Evolutionary conservation across 2,797 vertebrate species (phyloP).

Genomic region (Amphiprion clarkii): DNA sequence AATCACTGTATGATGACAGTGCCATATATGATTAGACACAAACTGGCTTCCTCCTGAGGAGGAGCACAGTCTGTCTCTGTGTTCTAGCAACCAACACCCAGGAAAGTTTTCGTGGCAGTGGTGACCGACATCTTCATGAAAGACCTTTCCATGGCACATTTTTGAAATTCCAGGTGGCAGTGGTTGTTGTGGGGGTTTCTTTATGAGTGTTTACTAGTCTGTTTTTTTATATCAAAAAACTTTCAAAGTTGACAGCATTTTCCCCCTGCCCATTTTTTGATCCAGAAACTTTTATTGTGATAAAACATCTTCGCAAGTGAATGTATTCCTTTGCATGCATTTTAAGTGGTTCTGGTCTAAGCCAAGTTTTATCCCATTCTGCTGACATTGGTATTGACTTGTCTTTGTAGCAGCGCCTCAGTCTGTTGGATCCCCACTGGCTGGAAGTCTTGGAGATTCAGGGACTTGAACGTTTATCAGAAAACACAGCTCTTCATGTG

Average conservation of each 20-base stretch:
- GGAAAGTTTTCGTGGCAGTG: constrained; percentile 23
- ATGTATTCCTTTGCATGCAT: not conserved
- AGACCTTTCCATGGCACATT: constrained; percentile 22
- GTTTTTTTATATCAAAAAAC: not conserved
- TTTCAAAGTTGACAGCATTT: not conserved
- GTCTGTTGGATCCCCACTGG: constrained; percentile 44
- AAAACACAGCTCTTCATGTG: constrained; percentile 86
- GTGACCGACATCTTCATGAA: constrained; percentile 37
- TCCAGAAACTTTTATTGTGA: not conserved
- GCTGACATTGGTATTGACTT: constrained; percentile 45
- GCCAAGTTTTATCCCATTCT: not conserved
- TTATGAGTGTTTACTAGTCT: not conserved
- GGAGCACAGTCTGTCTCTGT: constrained; percentile 64
- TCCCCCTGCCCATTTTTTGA: not conserved
- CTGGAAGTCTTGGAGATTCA: constrained; percentile 68
- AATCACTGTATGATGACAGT: constrained; percentile 87
- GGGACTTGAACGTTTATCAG: constrained; percentile 51
- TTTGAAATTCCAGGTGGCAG: constrained; percentile 7
- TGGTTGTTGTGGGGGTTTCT: not conserved
- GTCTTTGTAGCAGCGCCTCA: constrained; percentile 23
- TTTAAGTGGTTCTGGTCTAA: not conserved
- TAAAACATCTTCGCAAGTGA: not conserved
- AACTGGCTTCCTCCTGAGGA: constrained; percentile 69
- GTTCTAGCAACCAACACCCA: constrained; percentile 4
- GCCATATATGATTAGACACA: constrained; percentile 82